Conservation (phyloP, 2,888 invertebrate genomes). For the Antheraea assamensis region DNA sequence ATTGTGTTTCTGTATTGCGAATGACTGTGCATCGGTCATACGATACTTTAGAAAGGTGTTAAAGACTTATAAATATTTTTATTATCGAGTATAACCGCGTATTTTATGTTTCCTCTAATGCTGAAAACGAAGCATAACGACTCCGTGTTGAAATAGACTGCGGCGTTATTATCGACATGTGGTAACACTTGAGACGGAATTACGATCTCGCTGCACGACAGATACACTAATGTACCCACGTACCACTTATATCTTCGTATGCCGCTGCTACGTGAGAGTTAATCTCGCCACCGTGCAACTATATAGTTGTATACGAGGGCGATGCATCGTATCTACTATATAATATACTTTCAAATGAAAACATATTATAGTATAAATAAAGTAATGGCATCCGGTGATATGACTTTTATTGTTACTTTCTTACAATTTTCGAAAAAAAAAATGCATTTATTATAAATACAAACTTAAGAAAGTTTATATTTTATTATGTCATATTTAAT, state of each 20-base stretch:
- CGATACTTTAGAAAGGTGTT: no score
- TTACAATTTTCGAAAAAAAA: no score
- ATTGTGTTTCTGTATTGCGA: no score
- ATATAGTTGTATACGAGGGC: not conserved
- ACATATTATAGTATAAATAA: no score
- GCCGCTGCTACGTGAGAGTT: not conserved
- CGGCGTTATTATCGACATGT: slow-evolving; percentile 28
- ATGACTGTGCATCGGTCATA: no score
- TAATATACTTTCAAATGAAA: no score
- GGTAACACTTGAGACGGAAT: slow-evolving; percentile 27
- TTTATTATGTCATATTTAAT: no score
- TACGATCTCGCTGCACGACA: slow-evolving; percentile 13
- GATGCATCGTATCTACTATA: not conserved
- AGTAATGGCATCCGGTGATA: no score
- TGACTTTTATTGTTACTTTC: no score
- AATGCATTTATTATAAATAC: no score
- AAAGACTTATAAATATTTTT: no score
- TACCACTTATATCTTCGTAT: not conserved
- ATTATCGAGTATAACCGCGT: not conserved
- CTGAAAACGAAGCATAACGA: slow-evolving; percentile 12
- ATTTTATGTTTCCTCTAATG: not conserved
- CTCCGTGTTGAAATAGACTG: slow-evolving; percentile 8
- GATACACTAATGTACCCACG: not conserved
- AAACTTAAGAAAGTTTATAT: no score
- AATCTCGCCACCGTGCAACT: slow-evolving; percentile 2